Percentiles rank a stretch among this genome's conserved stretches.
These are phyloP conservation scores for Puffinus mauretanicus DNA, from an alignment of 2,113 vertebrate genomes.

Conservation along the genomic window DNA sequence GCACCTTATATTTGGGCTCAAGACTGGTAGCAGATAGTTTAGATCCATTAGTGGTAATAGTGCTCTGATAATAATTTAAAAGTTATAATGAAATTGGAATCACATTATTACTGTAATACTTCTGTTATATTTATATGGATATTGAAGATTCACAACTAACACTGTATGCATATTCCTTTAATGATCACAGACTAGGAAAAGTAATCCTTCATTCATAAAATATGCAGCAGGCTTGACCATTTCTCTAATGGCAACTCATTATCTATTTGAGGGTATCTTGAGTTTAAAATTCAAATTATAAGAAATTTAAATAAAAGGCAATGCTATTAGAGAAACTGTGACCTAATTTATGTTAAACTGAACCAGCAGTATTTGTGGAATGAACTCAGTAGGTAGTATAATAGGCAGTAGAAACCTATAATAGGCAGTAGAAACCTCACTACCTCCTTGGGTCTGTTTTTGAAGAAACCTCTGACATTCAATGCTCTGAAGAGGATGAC, in stretches of 20 bases:
- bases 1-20: neutral
- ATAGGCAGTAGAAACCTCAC: neutral
- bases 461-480: neutral
- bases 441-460: neutral
- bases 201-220: slow-evolving; percentile 27
- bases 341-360: neutral
- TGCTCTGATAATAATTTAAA: neutral
- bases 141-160: neutral
- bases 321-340: neutral
- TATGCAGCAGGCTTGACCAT: neutral
- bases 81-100: neutral
- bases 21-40: neutral
- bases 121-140: neutral
- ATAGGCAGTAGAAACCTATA: neutral
- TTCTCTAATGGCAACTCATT: neutral
- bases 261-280: neutral
- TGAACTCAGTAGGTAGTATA: neutral
- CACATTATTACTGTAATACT: neutral
- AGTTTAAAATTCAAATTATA: neutral
- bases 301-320: neutral
- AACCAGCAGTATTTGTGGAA: neutral
- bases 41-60: neutral
- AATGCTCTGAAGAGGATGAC: neutral
- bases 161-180: neutral
- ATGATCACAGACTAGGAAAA: neutral